A percentile compares a stretch with the other conserved stretches of the same genome.
Conservation (phyloP, 2,113 vertebrate genomes). For the Hystrix brachyura region DNA sequence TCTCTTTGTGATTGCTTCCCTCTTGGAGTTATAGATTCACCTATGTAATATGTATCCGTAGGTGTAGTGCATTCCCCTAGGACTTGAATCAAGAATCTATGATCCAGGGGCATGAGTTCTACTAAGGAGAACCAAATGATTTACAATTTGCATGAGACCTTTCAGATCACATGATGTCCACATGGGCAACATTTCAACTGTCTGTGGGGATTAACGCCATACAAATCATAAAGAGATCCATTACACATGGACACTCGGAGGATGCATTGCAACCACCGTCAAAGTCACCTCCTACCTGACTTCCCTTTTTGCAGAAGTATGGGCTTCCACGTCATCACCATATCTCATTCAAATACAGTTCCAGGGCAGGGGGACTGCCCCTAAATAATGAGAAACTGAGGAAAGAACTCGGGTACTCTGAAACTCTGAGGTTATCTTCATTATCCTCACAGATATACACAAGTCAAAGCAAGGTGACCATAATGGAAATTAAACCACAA, state of each 20-base stretch:
- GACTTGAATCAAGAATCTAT: not conserved
- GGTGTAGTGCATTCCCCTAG: fast-evolving
- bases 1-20: not conserved
- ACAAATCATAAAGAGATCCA: not conserved
- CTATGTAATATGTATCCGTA: too few species aligned
- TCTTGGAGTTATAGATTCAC: not conserved
- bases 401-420: not conserved
- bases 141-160: not conserved
- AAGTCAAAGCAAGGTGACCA: not conserved
- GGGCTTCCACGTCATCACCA: not conserved
- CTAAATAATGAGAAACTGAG: not conserved
- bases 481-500: not conserved
- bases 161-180: not conserved
- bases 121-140: not conserved
- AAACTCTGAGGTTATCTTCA: not conserved
- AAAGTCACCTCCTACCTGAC: not conserved
- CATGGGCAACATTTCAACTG: not conserved
- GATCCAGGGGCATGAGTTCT: not conserved
- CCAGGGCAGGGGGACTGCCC: not conserved
- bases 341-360: not conserved
- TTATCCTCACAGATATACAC: not conserved
- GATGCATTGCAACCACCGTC: too few species aligned
- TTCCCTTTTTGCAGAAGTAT: not conserved
- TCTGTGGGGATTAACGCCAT: not conserved
- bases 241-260: not conserved